These are phyloP conservation scores for Agrilus cyanescens DNA, from an alignment of 2,888 invertebrate genomes.

Conservation along the genomic window DNA sequence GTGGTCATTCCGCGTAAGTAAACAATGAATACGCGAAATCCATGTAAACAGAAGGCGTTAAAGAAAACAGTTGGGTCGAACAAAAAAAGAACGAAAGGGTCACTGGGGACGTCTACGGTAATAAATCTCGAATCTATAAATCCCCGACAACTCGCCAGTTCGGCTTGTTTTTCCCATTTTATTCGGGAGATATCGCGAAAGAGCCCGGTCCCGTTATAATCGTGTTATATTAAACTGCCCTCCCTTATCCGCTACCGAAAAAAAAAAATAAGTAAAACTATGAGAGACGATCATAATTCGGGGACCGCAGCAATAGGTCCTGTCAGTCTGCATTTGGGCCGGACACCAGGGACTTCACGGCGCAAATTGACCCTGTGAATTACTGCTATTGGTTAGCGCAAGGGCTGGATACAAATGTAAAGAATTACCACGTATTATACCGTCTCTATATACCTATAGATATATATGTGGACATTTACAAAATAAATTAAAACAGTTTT, in stretches of 20 bases:
- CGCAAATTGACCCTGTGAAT: constrained; percentile 31
- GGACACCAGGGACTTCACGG: constrained; percentile 19
- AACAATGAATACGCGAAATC: too few species aligned
- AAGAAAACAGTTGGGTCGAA: too few species aligned
- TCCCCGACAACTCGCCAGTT: constrained; percentile 26
- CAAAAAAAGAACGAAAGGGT: constrained; percentile 27
- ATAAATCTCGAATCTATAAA: constrained; percentile 27
- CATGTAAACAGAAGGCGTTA: too few species aligned
- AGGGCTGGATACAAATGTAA: too few species aligned
- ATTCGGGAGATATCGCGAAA: constrained; percentile 32
- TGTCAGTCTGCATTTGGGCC: constrained; percentile 7
- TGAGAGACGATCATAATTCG: constrained; percentile 17
- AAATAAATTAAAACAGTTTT: too few species aligned
- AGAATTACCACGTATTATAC: too few species aligned
- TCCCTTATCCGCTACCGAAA: constrained; percentile 23
- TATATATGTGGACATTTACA: too few species aligned
- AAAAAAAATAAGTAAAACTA: constrained; percentile 23
- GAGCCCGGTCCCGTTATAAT: constrained; percentile 31
- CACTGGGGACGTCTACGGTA: constrained; percentile 26
- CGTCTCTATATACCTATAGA: too few species aligned
- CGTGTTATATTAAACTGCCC: constrained; percentile 31
- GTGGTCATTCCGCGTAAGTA: too few species aligned
- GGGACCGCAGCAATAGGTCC: constrained; percentile 13
- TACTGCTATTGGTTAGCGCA: constrained; percentile 24
- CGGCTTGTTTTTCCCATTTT: constrained; percentile 33